Percentiles rank a stretch among this genome's conserved stretches.
These are phyloP conservation scores for Epizoanthus illoricatus DNA, from an alignment of 92 coral and sea anemone species.

Conservation along the genomic window DNA sequence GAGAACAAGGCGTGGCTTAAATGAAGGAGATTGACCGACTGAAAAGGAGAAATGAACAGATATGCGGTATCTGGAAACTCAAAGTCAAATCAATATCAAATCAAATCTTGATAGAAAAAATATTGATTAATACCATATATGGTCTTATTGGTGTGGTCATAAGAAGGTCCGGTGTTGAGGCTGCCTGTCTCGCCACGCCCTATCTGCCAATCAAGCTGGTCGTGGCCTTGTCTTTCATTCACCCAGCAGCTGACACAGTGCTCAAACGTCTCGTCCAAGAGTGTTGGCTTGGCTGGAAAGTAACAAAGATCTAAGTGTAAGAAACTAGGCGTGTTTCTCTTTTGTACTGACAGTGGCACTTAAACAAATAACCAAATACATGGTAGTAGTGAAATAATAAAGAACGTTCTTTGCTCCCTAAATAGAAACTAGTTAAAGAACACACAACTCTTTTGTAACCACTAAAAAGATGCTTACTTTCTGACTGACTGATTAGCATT, in stretches of 20 bases:
- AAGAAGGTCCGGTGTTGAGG: conserved; percentile 81
- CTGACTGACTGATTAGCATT: too few relatives aligned
- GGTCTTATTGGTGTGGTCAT: conserved; percentile 79
- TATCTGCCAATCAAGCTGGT: conserved; percentile 78
- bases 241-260: conserved; percentile 85
- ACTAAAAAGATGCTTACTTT: too few relatives aligned
- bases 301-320: background rate
- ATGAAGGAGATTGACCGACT: too few relatives aligned
- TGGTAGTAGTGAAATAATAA: too few relatives aligned
- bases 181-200: conserved; percentile 85
- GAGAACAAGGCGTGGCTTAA: too few relatives aligned
- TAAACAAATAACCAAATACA: too few relatives aligned
- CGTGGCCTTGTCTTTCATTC: conserved; percentile 82
- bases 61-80: too few relatives aligned
- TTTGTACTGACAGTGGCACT: background rate
- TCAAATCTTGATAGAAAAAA: background rate
- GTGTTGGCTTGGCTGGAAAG: conserved; percentile 52
- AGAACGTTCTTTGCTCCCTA: too few relatives aligned
- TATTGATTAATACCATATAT: conserved; percentile 49
- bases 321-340: background rate
- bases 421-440: too few relatives aligned
- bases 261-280: conserved; percentile 76
- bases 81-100: too few relatives aligned
- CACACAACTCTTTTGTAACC: too few relatives aligned
- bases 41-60: too few relatives aligned